Evolutionary conservation across 2,888 invertebrate genomes (phyloP), one percentile per base, ranked within the genome.

Genomic region (Sarcophaga variegata): DNA sequence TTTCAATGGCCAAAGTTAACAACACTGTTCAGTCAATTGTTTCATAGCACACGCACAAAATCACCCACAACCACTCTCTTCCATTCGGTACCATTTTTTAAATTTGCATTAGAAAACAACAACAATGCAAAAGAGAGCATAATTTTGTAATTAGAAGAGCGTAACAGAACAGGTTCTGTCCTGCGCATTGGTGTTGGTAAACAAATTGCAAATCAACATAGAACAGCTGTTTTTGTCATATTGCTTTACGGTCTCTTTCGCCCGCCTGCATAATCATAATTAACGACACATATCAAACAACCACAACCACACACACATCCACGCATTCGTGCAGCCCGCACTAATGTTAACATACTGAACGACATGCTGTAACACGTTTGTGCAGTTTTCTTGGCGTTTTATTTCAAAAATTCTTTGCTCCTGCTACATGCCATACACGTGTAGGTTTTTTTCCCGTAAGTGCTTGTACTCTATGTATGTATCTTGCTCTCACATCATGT

Each of bases 361-460:
- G 20, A 25, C 17, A 37, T 37, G 20, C 4, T 37, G 22, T 12
- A 37, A 67, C 37, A 37, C 17, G 49, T 49, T 54, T 20, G 71
- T 66, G 37, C 54, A 62, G 62, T n/a, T 62, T 17, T 49, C 17
- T 17, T 69, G 47, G 17, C 10, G 10, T 45, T 54, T 5, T 59
- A 20, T 74, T 37, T 77, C 45, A 10, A 10, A 59, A 70, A 54
- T 83, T 87, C 86, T 87, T 87, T 70, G 86, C 86, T 87, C 86
- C 86, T 87, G 83, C 78, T 87, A 87, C 86, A 78, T 81, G 64
- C 83, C 86, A 87, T 83, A 83, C 86, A 87, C 78, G 83, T 87
- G 70, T 47, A 84, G 22, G 81, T 87, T 87, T 87, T 87, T 83
- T 74, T 74, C 75, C 10, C 37, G 2, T 37, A 10, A 8, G 37